These are phyloP conservation scores for Dryomyza anilis DNA, from an alignment of 2,888 invertebrate genomes.

Conservation along the genomic window DNA sequence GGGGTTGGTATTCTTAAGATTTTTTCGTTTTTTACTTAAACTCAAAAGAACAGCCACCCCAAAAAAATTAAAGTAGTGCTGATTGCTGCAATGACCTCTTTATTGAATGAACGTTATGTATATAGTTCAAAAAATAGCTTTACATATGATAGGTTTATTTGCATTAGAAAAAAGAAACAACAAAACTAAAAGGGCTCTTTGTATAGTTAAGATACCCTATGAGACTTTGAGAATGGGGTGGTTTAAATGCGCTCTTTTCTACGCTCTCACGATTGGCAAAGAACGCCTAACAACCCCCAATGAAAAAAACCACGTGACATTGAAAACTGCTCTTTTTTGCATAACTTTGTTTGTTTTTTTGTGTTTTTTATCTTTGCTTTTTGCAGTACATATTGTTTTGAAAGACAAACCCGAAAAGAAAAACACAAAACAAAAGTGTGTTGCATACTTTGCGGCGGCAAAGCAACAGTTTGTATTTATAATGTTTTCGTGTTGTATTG, in stretches of 20 bases:
- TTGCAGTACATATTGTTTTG: neutral
- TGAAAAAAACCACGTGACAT: conserved; percentile 15
- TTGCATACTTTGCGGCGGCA: conserved; percentile 18
- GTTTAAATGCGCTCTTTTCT: too few species aligned
- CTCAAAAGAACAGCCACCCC: conserved; percentile 15
- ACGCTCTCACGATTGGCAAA: too few species aligned
- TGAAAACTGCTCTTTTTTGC: conserved; percentile 18
- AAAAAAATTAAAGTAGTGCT: too few species aligned
- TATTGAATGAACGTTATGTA: too few species aligned
- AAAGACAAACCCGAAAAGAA: neutral
- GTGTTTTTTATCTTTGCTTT: too few species aligned
- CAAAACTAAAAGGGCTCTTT: too few species aligned
- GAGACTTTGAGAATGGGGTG: too few species aligned
- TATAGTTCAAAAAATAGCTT: neutral
- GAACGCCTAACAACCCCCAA: neutral
- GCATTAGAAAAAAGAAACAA: neutral
- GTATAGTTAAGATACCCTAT: too few species aligned
- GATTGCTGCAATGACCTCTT: too few species aligned
- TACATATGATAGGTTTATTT: neutral
- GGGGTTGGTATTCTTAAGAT: neutral
- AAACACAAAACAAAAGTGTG: conserved; percentile 8
- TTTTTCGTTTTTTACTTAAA: neutral
- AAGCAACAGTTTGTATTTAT: conserved; percentile 22
- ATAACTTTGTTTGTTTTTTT: too few species aligned
- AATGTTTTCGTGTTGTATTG: conserved; percentile 8